Base-by-base conservation (phyloP, 30 jellyfish, hydroid and myxozoan genomes). In the Hydractinia echinata region DNA sequence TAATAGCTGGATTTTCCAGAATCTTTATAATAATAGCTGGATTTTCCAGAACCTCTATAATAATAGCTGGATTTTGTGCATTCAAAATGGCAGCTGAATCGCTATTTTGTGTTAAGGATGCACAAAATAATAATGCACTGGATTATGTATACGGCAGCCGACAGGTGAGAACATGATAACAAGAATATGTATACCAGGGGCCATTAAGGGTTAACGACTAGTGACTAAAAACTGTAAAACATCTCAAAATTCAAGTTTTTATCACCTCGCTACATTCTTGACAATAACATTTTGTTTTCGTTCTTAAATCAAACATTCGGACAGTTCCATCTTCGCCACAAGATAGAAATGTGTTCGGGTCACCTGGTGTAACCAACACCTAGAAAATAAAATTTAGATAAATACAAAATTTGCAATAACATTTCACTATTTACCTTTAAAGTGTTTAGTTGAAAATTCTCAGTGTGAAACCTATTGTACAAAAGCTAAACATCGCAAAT, bases 251-350 rank as follows among this genome's bases (percentile, higher is more conserved):
- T n/a, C n/a, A n/a, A n/a, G n/a, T n/a, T 18, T 30, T 14, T 52
- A 91, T 76, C 73, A 91, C 97, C 79, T 86, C 95, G 76, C 80
- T 71, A 76, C 97, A 91, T 53, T 83, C 95, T 55, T 74, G 88
- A 53, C 97, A 91, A 66, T 82, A 69, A 58, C 97, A 91, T 49
- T 74, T 77, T 5, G 91, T 55, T 48, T 86, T 91, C 16, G 80
- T 76, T 19, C 97, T 95, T 61, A 91, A 72, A 67, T 91, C 97
- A 72, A 70, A 91, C 55, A 80, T 86, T 66, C 97, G 82, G 18
- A 91, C 95, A 4, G 96, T 86, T 8, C 97, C 97, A 54, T 91
- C 97, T 67, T 86, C 96, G n/a, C 97, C 96, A 79, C 97, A 91
- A 6, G 95, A 66, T 72, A 91, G 67, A 79, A 86, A 91, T 11